Evolutionary conservation across 2,888 invertebrate genomes (phyloP).

Genomic region (Pyrrhia umbra): DNA sequence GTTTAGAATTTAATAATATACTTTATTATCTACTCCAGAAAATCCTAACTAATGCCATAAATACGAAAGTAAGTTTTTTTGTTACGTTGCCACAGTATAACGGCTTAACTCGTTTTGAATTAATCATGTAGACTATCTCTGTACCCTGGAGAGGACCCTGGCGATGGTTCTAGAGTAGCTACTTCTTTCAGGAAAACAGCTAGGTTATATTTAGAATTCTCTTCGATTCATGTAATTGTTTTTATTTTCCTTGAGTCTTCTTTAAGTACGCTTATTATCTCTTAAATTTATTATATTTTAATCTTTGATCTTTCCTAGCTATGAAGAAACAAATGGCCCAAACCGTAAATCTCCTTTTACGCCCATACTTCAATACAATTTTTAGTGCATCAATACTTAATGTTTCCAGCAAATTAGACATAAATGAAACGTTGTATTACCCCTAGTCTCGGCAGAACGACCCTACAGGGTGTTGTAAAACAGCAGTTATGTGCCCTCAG

Average conservation of each 20-base stretch:
- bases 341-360: constrained; percentile 30
- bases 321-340: constrained; percentile 22
- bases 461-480: constrained; percentile 78
- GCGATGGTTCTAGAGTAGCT: too few species aligned
- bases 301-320: not conserved
- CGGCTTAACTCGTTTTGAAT: too few species aligned
- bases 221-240: not conserved
- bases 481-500: constrained; percentile 67
- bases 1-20: not conserved
- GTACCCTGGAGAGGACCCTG: too few species aligned
- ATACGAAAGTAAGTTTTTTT: too few species aligned
- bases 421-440: constrained; percentile 78
- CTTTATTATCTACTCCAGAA: not conserved
- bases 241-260: not conserved
- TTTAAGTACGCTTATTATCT: not conserved
- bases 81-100: too few species aligned
- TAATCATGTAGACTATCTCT: too few species aligned
- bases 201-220: not conserved
- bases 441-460: constrained; percentile 67
- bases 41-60: too few species aligned
- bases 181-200: too few species aligned
- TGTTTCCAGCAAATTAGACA: constrained; percentile 72
- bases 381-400: constrained; percentile 68
- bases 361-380: constrained; percentile 43
- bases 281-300: not conserved